Conservation (phyloP, 2,797 vertebrate species). For the Distichodus sexfasciatus region DNA sequence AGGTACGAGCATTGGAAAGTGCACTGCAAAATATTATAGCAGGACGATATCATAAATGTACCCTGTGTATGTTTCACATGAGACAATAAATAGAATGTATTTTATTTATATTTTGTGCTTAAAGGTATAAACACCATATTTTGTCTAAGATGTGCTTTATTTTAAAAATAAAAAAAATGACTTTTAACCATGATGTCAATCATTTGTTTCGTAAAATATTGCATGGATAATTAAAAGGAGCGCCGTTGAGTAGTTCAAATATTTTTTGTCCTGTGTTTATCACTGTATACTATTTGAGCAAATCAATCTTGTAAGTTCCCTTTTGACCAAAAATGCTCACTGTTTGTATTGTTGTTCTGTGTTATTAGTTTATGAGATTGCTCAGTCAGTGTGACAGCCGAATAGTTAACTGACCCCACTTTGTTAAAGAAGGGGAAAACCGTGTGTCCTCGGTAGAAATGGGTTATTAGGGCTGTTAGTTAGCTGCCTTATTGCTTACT, state of each 20-base stretch:
- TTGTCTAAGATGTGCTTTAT: neutral
- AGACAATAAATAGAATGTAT: conserved; percentile 30
- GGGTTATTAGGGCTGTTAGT: conserved; percentile 56
- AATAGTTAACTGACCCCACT: conserved; percentile 48
- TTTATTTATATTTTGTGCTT: neutral
- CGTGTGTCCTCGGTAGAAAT: conserved; percentile 49
- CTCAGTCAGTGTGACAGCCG: conserved; percentile 30
- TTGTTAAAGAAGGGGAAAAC: conserved; percentile 39
- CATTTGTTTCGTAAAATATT: no score
- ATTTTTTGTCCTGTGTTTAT: no score
- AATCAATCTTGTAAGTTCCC: no score
- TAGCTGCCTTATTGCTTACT: conserved; percentile 71
- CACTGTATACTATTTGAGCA: no score
- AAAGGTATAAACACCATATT: neutral
- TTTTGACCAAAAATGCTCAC: neutral
- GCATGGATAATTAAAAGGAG: no score
- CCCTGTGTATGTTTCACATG: conserved; percentile 50
- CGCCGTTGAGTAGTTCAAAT: no score
- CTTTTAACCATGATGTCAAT: neutral
- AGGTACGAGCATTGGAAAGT: conserved; percentile 51
- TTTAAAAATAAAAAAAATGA: conserved; percentile 11
- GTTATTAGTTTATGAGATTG: conserved; percentile 13
- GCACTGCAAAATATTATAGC: conserved; percentile 66
- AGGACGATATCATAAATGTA: conserved; percentile 55
- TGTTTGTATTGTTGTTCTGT: neutral